Evolutionary conservation across 2,888 invertebrate genomes (phyloP).

Genomic region (Elmis aenea): DNA sequence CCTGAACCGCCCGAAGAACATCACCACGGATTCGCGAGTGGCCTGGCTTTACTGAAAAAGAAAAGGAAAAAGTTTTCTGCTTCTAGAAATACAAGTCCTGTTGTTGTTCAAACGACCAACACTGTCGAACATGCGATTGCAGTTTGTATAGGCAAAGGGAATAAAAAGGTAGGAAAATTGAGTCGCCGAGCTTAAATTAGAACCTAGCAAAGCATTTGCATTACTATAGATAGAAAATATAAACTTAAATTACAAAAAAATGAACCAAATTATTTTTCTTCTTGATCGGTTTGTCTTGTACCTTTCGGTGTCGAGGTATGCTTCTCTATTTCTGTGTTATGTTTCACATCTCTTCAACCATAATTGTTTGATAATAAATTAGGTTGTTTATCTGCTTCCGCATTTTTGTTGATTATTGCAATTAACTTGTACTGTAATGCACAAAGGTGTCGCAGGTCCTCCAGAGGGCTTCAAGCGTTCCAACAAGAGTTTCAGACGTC

Average conservation of each 20-base stretch:
- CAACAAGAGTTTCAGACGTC: constrained; percentile 52
- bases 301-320: no score
- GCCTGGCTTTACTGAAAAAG: constrained; percentile 69
- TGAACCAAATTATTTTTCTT: no score
- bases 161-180: constrained; percentile 29
- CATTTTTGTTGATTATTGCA: no score
- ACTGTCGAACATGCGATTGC: constrained; percentile 42
- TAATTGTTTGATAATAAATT: no score
- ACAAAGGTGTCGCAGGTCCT: constrained; percentile 49
- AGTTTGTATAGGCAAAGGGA: constrained; percentile 34
- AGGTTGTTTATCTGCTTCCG: no score
- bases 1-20: constrained; percentile 33
- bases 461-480: constrained; percentile 68
- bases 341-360: background rate
- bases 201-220: no score
- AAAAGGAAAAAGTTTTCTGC: constrained; percentile 81
- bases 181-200: background rate
- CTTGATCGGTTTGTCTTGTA: no score
- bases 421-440: constrained; percentile 23
- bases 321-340: no score
- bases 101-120: constrained; percentile 47
- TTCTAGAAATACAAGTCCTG: constrained; percentile 63
- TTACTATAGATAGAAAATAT: no score
- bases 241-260: no score
- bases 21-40: constrained; percentile 48